Evolutionary conservation across 2,797 vertebrate species (phyloP).

Genomic region (Scolopax bukidnonensis): DNA sequence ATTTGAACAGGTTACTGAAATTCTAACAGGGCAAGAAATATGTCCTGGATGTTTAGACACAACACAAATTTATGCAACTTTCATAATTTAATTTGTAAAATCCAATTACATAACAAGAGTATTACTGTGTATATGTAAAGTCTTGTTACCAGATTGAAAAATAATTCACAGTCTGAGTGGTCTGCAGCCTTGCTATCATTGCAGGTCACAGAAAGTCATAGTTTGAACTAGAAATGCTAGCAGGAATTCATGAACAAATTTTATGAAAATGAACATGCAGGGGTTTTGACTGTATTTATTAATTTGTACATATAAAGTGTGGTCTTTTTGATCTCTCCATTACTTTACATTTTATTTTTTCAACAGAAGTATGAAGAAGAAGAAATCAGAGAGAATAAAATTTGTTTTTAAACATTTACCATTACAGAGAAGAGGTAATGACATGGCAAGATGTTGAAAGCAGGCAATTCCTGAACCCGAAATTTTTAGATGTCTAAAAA

Average conservation of each 20-base stretch:
- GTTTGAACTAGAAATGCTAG: neutral
- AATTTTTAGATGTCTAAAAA: constrained; percentile 63
- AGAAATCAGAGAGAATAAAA: constrained; percentile 13
- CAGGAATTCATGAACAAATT: neutral
- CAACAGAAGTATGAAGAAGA: constrained; percentile 1
- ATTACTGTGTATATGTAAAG: neutral
- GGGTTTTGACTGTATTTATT: neutral
- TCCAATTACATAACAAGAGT: neutral
- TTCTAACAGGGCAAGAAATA: neutral
- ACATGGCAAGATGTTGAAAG: constrained; percentile 48
- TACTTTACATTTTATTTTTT: constrained; percentile 41
- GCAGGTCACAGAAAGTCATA: neutral
- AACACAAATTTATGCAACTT: neutral
- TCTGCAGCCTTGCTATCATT: neutral
- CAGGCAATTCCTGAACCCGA: constrained; percentile 25
- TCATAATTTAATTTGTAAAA: neutral
- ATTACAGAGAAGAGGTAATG: constrained; percentile 29
- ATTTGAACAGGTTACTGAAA: neutral
- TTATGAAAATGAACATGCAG: neutral
- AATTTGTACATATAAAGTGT: neutral
- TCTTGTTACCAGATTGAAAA: neutral
- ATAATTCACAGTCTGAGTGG: neutral
- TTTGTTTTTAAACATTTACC: constrained; percentile 36
- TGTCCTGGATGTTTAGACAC: neutral
- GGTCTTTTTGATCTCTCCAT: neutral